Conservation (phyloP, 2,888 invertebrate species). For the Lithosia quadra region DNA sequence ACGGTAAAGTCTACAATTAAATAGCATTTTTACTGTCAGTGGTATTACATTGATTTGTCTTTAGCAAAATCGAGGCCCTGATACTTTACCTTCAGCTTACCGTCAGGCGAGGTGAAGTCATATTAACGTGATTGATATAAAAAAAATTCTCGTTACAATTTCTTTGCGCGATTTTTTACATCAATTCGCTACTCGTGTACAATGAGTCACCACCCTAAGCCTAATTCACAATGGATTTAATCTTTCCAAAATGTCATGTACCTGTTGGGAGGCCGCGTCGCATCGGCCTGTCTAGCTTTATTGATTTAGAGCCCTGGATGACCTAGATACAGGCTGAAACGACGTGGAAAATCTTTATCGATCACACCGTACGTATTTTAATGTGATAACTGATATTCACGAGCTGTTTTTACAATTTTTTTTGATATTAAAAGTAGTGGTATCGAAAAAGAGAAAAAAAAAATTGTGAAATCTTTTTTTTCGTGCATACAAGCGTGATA, state of each 20-base stretch:
- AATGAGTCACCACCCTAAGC: background rate
- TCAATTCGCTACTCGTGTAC: background rate
- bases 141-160: too few species aligned
- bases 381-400: background rate
- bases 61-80: too few species aligned
- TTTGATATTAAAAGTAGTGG: background rate
- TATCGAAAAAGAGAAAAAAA: too few species aligned
- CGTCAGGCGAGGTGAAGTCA: too few species aligned
- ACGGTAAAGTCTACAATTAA: too few species aligned
- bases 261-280: background rate
- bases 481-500: too few species aligned
- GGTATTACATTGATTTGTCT: too few species aligned
- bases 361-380: constrained; percentile 1
- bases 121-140: too few species aligned
- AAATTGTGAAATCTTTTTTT: too few species aligned
- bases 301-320: constrained; percentile 10
- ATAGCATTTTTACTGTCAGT: too few species aligned
- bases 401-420: background rate
- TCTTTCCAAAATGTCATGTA: background rate
- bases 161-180: background rate
- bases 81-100: too few species aligned
- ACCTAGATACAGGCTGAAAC: constrained; percentile 6
- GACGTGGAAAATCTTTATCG: background rate
- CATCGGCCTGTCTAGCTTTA: constrained; percentile 7
- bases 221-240: background rate